Percentiles rank a stretch among this genome's conserved stretches.
phyloP scores from a whole-genome alignment of 2,888 invertebrate genomes.

The Dynastes hyllus region DNA sequence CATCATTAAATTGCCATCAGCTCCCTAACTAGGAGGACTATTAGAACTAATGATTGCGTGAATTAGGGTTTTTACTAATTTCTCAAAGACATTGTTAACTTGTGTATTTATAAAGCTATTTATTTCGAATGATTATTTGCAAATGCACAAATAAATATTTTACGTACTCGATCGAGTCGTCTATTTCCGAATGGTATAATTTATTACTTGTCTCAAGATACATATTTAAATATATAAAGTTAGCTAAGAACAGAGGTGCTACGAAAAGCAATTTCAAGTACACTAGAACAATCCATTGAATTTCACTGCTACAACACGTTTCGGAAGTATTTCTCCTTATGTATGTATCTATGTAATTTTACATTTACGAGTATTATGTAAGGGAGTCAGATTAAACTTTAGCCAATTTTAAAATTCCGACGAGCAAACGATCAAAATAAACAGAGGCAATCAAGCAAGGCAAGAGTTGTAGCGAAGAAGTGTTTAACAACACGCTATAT shows the following conservation, averaged over 20 bases:
- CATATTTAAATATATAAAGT: too few relatives aligned
- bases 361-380: not conserved
- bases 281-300: not conserved
- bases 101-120: too few relatives aligned
- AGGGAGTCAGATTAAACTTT: not conserved
- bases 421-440: conserved; percentile 4
- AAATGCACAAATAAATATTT: too few relatives aligned
- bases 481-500: not conserved
- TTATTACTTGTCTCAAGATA: too few relatives aligned
- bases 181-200: too few relatives aligned
- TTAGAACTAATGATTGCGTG: too few relatives aligned
- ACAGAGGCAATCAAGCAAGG: conserved; percentile 19
- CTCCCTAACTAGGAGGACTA: too few relatives aligned
- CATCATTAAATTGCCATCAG: too few relatives aligned
- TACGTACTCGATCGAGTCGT: too few relatives aligned
- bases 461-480: not conserved
- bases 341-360: not conserved
- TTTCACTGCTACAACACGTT: not conserved
- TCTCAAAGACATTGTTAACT: too few relatives aligned
- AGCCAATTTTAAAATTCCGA: conserved; percentile 25
- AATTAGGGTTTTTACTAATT: too few relatives aligned
- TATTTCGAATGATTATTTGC: too few relatives aligned
- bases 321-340: not conserved
- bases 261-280: not conserved
- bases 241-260: not conserved